phyloP scores from a whole-genome alignment of 2,113 vertebrate genomes.

The Podarcis raffonei region DNA sequence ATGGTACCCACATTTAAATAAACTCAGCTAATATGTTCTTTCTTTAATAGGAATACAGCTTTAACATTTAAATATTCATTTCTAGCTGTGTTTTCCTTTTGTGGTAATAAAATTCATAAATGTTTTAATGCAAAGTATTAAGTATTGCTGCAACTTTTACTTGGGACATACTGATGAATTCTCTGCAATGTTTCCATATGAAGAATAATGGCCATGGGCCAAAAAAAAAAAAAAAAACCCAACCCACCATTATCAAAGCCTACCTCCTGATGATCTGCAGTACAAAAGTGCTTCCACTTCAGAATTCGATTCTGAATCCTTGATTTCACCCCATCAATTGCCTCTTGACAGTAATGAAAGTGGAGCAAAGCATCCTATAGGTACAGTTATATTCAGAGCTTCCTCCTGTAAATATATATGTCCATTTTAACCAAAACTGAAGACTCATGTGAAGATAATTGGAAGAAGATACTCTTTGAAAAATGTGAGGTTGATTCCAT shows the following conservation, averaged over 20 bases:
- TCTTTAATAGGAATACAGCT: slow-evolving; percentile 40
- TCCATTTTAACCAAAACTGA: background rate
- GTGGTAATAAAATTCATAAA: background rate
- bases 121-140: background rate
- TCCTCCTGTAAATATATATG: background rate
- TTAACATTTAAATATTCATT: slow-evolving; percentile 24
- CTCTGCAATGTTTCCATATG: background rate
- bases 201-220: background rate
- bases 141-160: background rate
- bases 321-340: background rate
- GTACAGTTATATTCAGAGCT: background rate
- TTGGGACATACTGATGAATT: background rate
- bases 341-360: background rate
- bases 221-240: background rate
- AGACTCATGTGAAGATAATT: background rate
- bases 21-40: slow-evolving; percentile 44
- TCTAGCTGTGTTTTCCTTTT: background rate
- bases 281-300: background rate
- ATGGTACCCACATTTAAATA: slow-evolving; percentile 60
- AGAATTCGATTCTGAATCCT: background rate
- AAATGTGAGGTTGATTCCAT: background rate
- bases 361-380: background rate
- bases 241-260: background rate
- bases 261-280: background rate
- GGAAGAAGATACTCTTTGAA: background rate